phyloP scores from a whole-genome alignment of 2,113 vertebrate genomes.

The Hippoglossus stenolepis region DNA sequence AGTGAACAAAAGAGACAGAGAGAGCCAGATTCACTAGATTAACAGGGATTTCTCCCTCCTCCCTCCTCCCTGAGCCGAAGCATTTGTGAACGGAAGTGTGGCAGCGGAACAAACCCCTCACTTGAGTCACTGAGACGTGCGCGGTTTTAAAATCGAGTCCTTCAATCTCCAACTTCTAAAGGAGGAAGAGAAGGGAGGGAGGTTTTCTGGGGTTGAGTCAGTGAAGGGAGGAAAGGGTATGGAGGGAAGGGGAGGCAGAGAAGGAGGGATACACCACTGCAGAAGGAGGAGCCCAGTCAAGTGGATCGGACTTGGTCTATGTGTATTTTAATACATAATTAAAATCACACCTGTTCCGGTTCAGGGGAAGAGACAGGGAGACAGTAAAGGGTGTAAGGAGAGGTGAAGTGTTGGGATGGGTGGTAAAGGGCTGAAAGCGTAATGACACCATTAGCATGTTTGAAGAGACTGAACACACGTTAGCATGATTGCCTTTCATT shows the following conservation, averaged over 20 bases:
- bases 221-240: slow-evolving; percentile 27
- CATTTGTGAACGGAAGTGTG: slow-evolving; percentile 82
- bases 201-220: slow-evolving; percentile 47
- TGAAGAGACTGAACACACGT: slow-evolving; percentile 69
- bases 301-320: slow-evolving; percentile 60
- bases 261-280: slow-evolving; percentile 27
- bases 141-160: slow-evolving; percentile 80
- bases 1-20: slow-evolving; percentile 71
- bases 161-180: slow-evolving; percentile 75
- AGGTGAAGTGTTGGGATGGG: slow-evolving; percentile 26
- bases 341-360: slow-evolving; percentile 78
- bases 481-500: slow-evolving; percentile 78
- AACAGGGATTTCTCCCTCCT: slow-evolving; percentile 77
- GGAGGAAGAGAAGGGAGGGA: slow-evolving; percentile 34
- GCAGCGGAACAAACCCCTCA: slow-evolving; percentile 82
- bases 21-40: slow-evolving; percentile 79
- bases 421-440: slow-evolving; percentile 40
- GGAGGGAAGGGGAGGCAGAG: not conserved
- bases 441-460: slow-evolving; percentile 76
- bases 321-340: slow-evolving; percentile 81
- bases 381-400: slow-evolving; percentile 32
- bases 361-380: slow-evolving; percentile 46
- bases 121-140: slow-evolving; percentile 82
- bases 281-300: slow-evolving; percentile 66
- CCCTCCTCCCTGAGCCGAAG: slow-evolving; percentile 58